A percentile compares a stretch with the other conserved stretches of the same genome.
phyloP scores from a whole-genome alignment of 2,888 invertebrate species.

The Amiota minor region DNA sequence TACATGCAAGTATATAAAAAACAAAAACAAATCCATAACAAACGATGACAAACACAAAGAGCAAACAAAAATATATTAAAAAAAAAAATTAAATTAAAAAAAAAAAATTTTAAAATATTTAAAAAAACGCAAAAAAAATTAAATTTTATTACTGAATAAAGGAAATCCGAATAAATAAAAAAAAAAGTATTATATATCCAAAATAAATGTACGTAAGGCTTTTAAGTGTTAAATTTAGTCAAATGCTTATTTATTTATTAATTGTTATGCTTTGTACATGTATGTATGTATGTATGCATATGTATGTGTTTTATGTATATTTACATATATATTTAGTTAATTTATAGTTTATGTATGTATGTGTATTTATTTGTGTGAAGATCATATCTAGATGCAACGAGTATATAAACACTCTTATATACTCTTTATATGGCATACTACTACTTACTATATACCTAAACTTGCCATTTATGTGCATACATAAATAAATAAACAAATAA shows the following conservation, averaged over 20 bases:
- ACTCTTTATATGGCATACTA: too few relatives aligned
- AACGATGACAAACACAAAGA: neutral
- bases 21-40: too few relatives aligned
- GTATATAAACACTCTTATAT: too few relatives aligned
- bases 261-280: constrained; percentile 27
- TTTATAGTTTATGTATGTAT: constrained; percentile 1
- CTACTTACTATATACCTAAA: too few relatives aligned
- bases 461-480: too few relatives aligned
- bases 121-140: constrained; percentile 9
- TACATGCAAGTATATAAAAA: neutral
- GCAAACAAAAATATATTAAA: neutral
- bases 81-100: constrained; percentile 22
- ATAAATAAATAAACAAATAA: too few relatives aligned
- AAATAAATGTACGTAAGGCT: constrained; percentile 30
- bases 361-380: neutral
- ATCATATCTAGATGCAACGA: too few relatives aligned
- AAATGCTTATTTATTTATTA: constrained; percentile 28
- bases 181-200: too few relatives aligned
- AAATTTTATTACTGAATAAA: neutral
- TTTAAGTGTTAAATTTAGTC: constrained; percentile 24
- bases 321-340: constrained; percentile 9
- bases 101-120: constrained; percentile 34
- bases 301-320: constrained; percentile 7
- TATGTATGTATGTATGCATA: constrained; percentile 19
- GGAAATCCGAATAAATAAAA: neutral